Evolutionary conservation across 35 echinoderm and acorn worm genomes (phyloP).

Genomic region (Acanthaster planci): DNA sequence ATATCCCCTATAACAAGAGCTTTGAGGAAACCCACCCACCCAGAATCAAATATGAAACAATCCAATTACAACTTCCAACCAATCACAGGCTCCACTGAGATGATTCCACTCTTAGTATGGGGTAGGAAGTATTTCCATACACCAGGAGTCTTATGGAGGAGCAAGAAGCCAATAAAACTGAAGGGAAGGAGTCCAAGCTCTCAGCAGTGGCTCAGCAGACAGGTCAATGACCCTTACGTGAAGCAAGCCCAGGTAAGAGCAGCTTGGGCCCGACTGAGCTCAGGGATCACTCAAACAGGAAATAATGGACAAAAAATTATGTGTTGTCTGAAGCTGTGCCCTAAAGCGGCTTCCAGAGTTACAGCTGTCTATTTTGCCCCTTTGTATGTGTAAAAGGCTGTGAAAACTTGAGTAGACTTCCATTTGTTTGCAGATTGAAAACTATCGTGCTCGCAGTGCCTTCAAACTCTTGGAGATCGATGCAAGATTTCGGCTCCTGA

Average conservation of each 20-base stretch:
- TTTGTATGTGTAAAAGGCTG: too few species aligned
- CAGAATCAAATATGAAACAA: not conserved
- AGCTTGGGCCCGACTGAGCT: not conserved
- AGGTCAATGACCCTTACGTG: slow-evolving; percentile 72
- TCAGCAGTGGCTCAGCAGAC: slow-evolving; percentile 71
- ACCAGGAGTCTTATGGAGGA: not conserved
- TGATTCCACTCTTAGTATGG: slow-evolving; percentile 10
- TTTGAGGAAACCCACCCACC: not conserved
- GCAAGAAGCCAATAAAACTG: slow-evolving; percentile 13
- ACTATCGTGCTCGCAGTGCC: slow-evolving; percentile 91
- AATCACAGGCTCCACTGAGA: not conserved
- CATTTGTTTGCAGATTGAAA: slow-evolving; percentile 35
- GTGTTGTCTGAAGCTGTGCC: too few species aligned
- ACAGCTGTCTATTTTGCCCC: too few species aligned
- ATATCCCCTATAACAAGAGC: too few species aligned
- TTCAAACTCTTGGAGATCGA: slow-evolving; percentile 95
- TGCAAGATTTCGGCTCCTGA: slow-evolving; percentile 59
- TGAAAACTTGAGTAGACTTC: not conserved
- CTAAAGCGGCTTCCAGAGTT: too few species aligned
- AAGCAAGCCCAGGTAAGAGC: slow-evolving; percentile 57
- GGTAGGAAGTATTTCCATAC: not conserved
- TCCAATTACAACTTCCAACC: not conserved
- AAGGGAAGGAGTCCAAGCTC: slow-evolving; percentile 48
- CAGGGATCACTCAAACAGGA: too few species aligned
- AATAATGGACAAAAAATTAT: too few species aligned